Evolutionary conservation across 2,888 invertebrate genomes (phyloP).

Genomic region (Acanthosepion esculentum): DNA sequence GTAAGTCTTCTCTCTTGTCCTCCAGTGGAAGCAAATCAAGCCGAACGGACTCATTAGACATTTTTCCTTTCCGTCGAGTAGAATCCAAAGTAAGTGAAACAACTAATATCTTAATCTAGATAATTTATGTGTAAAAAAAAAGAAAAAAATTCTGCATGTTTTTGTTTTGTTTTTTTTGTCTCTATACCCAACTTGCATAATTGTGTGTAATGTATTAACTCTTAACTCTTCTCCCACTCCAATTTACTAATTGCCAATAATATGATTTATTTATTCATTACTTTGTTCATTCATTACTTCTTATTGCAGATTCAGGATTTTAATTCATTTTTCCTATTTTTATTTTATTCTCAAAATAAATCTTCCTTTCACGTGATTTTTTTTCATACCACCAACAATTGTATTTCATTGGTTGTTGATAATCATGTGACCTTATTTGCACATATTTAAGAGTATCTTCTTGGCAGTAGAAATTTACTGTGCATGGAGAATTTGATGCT

Average conservation of each 20-base stretch:
- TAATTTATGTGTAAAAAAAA: background rate
- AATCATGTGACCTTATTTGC: too few species aligned
- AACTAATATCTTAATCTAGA: constrained; percentile 38
- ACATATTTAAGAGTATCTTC: too few species aligned
- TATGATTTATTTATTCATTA: background rate
- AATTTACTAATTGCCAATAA: background rate
- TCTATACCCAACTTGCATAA: background rate
- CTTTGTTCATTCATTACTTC: background rate
- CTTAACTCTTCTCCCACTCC: background rate
- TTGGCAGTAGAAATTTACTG: too few species aligned
- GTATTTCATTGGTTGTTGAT: too few species aligned
- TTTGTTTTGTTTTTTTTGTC: background rate
- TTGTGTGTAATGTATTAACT: background rate
- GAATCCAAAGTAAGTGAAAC: constrained; percentile 63
- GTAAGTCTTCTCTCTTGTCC: constrained; percentile 52
- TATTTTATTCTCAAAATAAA: background rate
- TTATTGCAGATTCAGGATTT: background rate
- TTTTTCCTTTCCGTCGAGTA: constrained; percentile 66
- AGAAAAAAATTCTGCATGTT: constrained; percentile 24
- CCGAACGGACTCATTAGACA: constrained; percentile 61
- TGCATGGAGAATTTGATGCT: too few species aligned
- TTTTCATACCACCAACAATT: too few species aligned
- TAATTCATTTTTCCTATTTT: background rate
- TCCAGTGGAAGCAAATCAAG: constrained; percentile 56
- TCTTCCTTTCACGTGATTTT: too few species aligned